Conservation (phyloP, 2,113 vertebrate genomes). For the Microcebus ravelobensis region DNA sequence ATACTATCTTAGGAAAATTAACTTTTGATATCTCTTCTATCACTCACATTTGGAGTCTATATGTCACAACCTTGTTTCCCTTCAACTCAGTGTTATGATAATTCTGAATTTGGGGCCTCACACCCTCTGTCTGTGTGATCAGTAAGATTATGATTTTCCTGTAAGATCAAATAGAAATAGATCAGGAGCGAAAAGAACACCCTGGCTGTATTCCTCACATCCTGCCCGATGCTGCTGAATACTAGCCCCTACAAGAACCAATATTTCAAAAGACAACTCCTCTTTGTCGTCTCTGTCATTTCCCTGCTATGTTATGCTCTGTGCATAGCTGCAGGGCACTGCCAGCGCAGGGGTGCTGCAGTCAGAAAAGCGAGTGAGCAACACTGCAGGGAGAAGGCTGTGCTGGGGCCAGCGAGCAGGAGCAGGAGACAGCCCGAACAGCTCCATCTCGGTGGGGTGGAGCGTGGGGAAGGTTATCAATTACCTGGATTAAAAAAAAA, state of each 20-base stretch:
- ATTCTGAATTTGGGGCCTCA: constrained; percentile 20
- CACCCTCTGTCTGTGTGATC: neutral
- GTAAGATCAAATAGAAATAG: constrained; percentile 49
- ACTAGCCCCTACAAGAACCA: neutral
- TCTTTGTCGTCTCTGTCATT: neutral
- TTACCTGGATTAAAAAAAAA: constrained; percentile 23
- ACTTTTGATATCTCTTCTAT: neutral
- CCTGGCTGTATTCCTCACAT: neutral
- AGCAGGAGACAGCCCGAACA: neutral
- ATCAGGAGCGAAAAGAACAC: constrained; percentile 48
- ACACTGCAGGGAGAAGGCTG: constrained; percentile 32
- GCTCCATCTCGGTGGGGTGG: neutral
- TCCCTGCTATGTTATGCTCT: neutral
- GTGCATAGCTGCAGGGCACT: constrained; percentile 19
- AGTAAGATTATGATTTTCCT: constrained; percentile 46
- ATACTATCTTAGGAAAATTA: constrained; percentile 34
- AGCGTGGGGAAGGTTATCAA: constrained; percentile 26
- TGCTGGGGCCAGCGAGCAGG: neutral
- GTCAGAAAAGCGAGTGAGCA: neutral
- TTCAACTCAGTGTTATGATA: neutral
- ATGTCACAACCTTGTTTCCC: neutral
- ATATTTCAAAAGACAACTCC: constrained; percentile 37
- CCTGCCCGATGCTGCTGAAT: neutral
- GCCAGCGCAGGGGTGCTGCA: neutral
- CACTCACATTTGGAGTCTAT: neutral